phyloP scores from a whole-genome alignment of 2,797 vertebrate genomes.

The Pachyuromys duprasi region DNA sequence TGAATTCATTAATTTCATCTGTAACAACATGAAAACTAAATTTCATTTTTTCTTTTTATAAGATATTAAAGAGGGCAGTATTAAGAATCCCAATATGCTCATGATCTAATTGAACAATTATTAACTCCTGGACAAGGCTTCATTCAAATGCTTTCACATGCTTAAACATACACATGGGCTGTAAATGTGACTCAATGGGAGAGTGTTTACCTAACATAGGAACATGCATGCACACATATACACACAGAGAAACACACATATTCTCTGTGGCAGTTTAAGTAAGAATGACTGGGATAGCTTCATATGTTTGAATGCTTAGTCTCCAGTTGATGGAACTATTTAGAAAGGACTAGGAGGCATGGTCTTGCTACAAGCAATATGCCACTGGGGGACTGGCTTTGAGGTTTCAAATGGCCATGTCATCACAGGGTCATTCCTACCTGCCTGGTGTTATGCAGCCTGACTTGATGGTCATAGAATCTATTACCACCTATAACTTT shows the following conservation, averaged over 20 bases:
- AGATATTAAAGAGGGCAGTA: constrained; percentile 27
- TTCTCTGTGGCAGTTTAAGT: too few species aligned
- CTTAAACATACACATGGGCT: neutral
- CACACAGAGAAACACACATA: neutral
- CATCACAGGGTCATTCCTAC: neutral
- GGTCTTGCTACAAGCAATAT: neutral
- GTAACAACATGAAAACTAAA: neutral
- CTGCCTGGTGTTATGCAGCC: neutral
- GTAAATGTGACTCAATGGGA: neutral
- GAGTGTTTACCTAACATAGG: neutral
- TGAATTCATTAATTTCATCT: constrained; percentile 19
- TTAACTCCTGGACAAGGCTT: constrained; percentile 5
- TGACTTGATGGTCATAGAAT: neutral
- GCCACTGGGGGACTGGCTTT: neutral
- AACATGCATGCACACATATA: neutral
- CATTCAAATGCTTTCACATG: neutral
- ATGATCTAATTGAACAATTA: neutral
- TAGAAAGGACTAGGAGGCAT: neutral
- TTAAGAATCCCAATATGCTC: neutral
- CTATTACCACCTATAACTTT: neutral
- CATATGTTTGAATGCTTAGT: neutral
- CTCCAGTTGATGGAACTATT: neutral
- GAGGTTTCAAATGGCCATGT: neutral
- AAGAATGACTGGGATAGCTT: too few species aligned
- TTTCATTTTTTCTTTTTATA: constrained; percentile 39